Base-by-base conservation (phyloP, 1,140 invertebrate species). In the Triops cancriformis region DNA sequence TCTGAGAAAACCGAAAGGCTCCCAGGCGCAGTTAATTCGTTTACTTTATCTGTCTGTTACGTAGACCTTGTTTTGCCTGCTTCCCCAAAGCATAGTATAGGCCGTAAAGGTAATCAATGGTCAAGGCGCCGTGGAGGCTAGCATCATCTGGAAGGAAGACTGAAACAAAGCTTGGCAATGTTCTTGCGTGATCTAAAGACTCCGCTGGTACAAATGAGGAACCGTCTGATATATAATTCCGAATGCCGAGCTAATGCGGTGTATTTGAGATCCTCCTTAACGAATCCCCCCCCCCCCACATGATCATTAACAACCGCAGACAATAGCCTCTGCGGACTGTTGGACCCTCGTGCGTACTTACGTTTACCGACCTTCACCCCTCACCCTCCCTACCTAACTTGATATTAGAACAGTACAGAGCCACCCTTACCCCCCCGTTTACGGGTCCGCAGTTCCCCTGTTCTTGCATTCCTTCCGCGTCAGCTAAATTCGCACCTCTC, bases 41-140 rank as follows among this genome's bases (percentile, higher is more conserved):
- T 64, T 64, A n/a, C 51, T 6, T 14, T 18, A 12, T 64, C 51
- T 12, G 23, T 14, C 18, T 23, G 23, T 23, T 64, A 18, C 11
- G 43, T 45, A 45, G 18, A 7, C 23, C 23, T 23, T 64, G n/a
- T 23, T n/a, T 64, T 45, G 23, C 51, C 1, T 64, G 23, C 18
- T 64, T 5, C 10, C 9, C 51, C 51, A 11, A 45, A 45, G 11
- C 43, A 7, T 45, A 1, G 11, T 18, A 64, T 64, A 64, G 51
- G 51, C 31, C 31, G 31, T 64, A 64, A 14, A 64, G 51, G 51
- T 64, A 64, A 64, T 64, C 51, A 64, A 64, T 64, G 51, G 51
- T 37, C 51, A 64, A 64, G 51, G 7, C 51, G 23, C 18, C 51
- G 51, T 64, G 51, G 18, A 12, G 51, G 14, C 23, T n/a, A n/a